Conservation (phyloP, 2,797 vertebrate genomes). For the Sitta carolinensis region DNA sequence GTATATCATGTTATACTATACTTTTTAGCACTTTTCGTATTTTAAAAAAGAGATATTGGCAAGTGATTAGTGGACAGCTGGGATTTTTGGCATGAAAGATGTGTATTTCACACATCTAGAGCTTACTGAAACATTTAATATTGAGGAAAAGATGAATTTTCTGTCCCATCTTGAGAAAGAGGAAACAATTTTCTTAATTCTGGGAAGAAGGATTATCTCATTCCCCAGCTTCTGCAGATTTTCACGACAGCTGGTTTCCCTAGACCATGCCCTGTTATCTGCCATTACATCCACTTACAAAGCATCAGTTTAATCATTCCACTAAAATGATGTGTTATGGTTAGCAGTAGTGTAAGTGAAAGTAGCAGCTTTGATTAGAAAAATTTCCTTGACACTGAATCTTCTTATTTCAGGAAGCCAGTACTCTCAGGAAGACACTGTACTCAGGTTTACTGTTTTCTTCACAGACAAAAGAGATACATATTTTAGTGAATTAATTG, state of each 20-base stretch:
- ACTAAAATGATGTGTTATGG: background rate
- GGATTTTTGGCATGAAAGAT: conserved; percentile 2
- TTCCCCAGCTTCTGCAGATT: background rate
- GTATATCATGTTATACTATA: background rate
- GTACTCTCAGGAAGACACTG: background rate
- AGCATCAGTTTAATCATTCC: background rate
- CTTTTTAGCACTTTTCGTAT: background rate
- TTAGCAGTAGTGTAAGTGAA: background rate
- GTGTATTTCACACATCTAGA: conserved; percentile 40
- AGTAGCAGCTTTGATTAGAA: background rate
- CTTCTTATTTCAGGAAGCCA: background rate
- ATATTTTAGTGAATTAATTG: background rate
- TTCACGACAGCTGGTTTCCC: background rate
- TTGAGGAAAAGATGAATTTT: conserved; percentile 1
- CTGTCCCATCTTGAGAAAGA: background rate
- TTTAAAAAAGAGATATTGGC: background rate
- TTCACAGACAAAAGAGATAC: background rate
- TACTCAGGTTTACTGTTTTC: background rate
- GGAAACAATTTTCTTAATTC: background rate
- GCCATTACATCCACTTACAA: background rate
- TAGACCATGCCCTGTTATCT: background rate
- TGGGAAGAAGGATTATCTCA: background rate
- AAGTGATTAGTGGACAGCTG: conserved; percentile 41
- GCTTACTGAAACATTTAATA: conserved; percentile 13
- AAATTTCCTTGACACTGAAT: background rate